Evolutionary conservation across 1,140 invertebrate genomes (phyloP).

Genomic region (Formica exsecta): DNA sequence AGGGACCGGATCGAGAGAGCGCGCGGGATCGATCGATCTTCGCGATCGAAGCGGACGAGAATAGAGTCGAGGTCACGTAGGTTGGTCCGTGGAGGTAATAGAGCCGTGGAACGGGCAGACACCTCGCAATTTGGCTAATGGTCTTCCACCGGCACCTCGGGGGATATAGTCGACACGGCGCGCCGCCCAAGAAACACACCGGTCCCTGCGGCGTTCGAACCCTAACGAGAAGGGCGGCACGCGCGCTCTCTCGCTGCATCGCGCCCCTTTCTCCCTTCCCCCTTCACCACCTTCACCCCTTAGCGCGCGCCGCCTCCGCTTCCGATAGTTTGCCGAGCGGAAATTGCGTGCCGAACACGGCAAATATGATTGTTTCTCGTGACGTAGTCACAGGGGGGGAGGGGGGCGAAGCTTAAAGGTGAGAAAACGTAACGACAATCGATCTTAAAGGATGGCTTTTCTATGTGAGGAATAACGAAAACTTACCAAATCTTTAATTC

Average conservation of each 20-base stretch:
- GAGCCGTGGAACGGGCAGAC: conserved; percentile 84
- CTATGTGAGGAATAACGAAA: too few relatives aligned
- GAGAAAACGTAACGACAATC: background rate
- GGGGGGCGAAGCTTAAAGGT: background rate
- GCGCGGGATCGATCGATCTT: conserved; percentile 53
- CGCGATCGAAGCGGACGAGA: conserved; percentile 45
- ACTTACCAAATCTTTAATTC: too few relatives aligned
- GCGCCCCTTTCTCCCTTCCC: background rate
- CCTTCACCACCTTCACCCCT: background rate
- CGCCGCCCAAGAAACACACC: conserved; percentile 55
- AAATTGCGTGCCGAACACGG: conserved; percentile 64
- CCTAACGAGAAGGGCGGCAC: conserved; percentile 65
- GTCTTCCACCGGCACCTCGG: conserved; percentile 80
- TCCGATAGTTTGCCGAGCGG: conserved; percentile 65
- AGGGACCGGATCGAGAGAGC: conserved; percentile 39
- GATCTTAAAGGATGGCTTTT: background rate
- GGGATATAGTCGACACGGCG: conserved; percentile 54
- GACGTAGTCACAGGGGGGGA: conserved; percentile 7
- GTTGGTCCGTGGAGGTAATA: conserved; percentile 79
- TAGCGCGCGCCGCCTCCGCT: conserved; percentile 25
- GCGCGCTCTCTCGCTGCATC: conserved; percentile 41
- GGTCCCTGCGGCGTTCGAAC: conserved; percentile 4
- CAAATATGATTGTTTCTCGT: conserved; percentile 50
- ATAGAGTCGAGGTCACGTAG: conserved; percentile 55
- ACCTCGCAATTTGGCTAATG: conserved; percentile 85